Percentiles rank a stretch among this genome's conserved stretches.
phyloP scores from a whole-genome alignment of 2,888 invertebrate species.

The Electrophaes corylata region DNA sequence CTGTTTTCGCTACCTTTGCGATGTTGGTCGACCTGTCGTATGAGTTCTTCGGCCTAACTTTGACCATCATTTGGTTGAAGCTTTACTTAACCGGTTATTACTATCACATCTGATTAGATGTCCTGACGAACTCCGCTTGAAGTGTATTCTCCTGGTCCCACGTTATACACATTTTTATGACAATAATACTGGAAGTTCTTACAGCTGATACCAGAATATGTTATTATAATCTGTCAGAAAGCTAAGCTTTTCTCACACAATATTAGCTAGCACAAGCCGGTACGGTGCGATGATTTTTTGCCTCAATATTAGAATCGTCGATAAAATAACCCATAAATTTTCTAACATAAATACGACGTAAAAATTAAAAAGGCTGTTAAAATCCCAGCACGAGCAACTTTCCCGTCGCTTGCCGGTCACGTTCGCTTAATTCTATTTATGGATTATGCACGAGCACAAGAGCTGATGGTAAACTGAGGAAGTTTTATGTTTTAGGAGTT shows the following conservation, averaged over 20 bases:
- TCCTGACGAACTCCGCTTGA: background rate
- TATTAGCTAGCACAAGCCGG: background rate
- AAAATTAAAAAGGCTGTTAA: constrained; percentile 26
- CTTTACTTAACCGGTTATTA: too few species aligned
- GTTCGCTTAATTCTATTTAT: constrained; percentile 50
- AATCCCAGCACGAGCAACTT: constrained; percentile 35
- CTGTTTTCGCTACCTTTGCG: background rate
- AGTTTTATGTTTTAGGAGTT: constrained; percentile 38
- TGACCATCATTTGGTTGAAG: too few species aligned
- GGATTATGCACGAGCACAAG: constrained; percentile 42
- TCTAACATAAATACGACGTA: constrained; percentile 1
- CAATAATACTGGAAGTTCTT: too few species aligned
- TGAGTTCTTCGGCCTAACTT: background rate
- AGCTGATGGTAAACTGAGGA: constrained; percentile 18
- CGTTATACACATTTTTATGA: background rate
- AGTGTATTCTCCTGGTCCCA: background rate
- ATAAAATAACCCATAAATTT: background rate
- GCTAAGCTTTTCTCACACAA: background rate
- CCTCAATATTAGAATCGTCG: background rate
- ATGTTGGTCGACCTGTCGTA: background rate
- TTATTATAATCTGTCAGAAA: too few species aligned
- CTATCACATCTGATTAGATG: too few species aligned
- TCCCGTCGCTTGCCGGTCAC: constrained; percentile 41
- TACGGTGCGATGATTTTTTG: background rate
- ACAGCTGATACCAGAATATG: too few species aligned